Conservation (phyloP, 2,113 vertebrate species). For the Neogobius melanostomus region DNA sequence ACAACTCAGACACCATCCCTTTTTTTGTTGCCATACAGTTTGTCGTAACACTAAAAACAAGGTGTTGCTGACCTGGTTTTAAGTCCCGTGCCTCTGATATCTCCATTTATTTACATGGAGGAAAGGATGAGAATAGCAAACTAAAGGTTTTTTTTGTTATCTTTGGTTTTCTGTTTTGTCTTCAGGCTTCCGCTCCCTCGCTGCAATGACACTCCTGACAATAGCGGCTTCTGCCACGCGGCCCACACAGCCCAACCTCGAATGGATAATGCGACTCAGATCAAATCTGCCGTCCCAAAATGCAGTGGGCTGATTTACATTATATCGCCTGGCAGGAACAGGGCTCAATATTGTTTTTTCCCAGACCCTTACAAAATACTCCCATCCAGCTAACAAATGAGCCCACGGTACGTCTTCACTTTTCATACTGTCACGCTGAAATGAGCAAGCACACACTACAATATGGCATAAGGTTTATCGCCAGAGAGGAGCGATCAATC, state of each 20-base stretch:
- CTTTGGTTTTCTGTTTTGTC: neutral
- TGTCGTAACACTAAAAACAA: no score
- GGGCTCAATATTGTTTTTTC: constrained; percentile 2
- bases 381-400: constrained; percentile 18
- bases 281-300: neutral
- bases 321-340: constrained; percentile 2
- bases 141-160: no score
- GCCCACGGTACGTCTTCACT: constrained; percentile 12
- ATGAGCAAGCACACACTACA: constrained; percentile 21
- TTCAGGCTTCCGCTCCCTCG: neutral
- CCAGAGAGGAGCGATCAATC: constrained; percentile 35
- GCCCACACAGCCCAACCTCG: neutral
- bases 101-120: no score
- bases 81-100: no score
- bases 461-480: constrained; percentile 31
- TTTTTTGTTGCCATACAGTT: no score
- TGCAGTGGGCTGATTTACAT: neutral
- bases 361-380: constrained; percentile 1
- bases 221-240: neutral
- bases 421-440: constrained; percentile 31
- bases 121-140: no score
- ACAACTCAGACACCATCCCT: no score
- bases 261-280: neutral
- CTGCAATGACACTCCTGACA: neutral
- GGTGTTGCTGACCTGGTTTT: no score